Evolutionary conservation across 2,797 vertebrate species (phyloP), one percentile per base, ranked within the genome.

Genomic region (Acipenser ruthenus): DNA sequence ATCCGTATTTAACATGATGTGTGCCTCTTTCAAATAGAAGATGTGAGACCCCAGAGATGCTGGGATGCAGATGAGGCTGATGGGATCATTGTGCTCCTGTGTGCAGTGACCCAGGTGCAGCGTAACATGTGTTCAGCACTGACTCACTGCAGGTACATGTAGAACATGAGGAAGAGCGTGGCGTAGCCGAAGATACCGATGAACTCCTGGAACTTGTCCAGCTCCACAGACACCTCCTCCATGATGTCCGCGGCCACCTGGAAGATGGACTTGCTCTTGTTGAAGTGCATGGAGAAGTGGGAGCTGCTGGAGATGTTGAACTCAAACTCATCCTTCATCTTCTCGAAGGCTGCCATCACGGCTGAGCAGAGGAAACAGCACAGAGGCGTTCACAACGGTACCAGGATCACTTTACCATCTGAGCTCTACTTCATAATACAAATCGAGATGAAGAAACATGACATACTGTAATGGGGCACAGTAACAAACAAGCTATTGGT

Each of bases 291-390:
- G 0, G 87, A 83, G 6, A 89, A 91, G 65, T 73, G 71, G 63
- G 89, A 78, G 0, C 79, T 67, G 0, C 84, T 76, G 0, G 90
- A 83, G 62, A 98, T 70, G 78, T 93, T 93, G 84, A 97, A 98
- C 48, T 92, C 90, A 9, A 98, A 97, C 79, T 96, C 89, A 0
- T 0, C 68, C 1, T 88, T 92, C 66, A 97, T 69, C 0, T 71
- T 82, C 47, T 86, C 63, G 7, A 98, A 85, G 0, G 86, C 61
- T 0, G 72, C 59, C 0, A 75, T 62, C 0, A 89, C 65, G 0
- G 93, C 94, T 96, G 77, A 48, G 64, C 49, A 68, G 47, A 18
- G 4, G 66, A 18, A 1, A 10, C 1, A 1, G 2, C 49, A 50
- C 1, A 3, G 0, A 49, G 23, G 49, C 49, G 49, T 60, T 37